Base-by-base conservation (phyloP, 2,888 invertebrate genomes). In the Hemicrepidius hirtus region DNA sequence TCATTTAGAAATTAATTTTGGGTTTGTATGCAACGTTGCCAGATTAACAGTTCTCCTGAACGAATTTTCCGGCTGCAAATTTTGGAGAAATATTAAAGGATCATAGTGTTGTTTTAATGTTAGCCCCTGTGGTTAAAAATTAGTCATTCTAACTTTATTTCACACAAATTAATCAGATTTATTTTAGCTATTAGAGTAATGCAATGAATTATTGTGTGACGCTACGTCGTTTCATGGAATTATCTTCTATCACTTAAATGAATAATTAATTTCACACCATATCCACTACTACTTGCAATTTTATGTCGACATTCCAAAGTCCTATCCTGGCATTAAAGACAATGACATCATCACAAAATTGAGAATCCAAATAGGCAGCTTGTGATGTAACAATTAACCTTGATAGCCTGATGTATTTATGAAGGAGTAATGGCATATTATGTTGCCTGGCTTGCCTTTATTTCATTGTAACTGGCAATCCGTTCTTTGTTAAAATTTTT, bases 371-470 rank as follows among this genome's bases (percentile, higher is more conserved):
- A 66, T 66, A 41, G 66, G 28, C 55, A 55, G 18, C 10, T 55
- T n/a, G 49, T 66, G 66, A 66, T 66, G 66, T 66, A 66, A 66
- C 13, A 40, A 32, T 16, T 40, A 35, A 16, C 66, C 66, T 66
- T 66, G 66, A 13, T 40, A 12, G 28, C 21, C 18, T 28, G 28
- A 57, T 57, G 57, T 57, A 57, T 57, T 57, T 57, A 57, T 37
- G 21, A 57, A 57, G 35, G 37, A 55, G 37, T 37, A 57, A n/a
- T 10, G 12, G 32, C 32, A 32, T 32, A n/a, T n/a, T n/a, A 32
- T 32, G 32, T 9, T 32, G 32, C 32, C 32, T 32, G 32, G n/a
- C 9, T 46, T 46, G 16, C 46, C 46, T 46, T 18, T 13, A 32
- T 5, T 7, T 7, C 32, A n/a, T n/a, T n/a, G n/a, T n/a, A 32